These are phyloP conservation scores for Temnothorax unifasciatus DNA, from an alignment of 2,888 invertebrate species.

Conservation along the genomic window DNA sequence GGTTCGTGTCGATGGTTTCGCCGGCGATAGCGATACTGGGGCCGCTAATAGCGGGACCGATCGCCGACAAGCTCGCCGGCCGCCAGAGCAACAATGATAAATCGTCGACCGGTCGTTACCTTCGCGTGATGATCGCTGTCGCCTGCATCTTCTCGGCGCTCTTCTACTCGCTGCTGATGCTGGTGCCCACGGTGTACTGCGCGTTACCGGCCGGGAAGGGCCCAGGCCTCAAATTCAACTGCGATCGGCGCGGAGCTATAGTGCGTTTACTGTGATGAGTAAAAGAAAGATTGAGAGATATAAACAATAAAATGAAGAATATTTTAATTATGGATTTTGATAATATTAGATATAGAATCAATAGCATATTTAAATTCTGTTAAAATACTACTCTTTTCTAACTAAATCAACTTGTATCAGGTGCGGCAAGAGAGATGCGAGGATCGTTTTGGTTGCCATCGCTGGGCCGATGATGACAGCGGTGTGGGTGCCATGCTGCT, in stretches of 20 bases:
- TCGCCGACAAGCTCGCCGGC: constrained; percentile 91
- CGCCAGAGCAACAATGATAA: constrained; percentile 86
- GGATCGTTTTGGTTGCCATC: constrained; percentile 90
- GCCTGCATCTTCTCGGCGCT: constrained; percentile 90
- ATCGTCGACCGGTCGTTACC: constrained; percentile 88
- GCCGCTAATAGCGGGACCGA: constrained; percentile 92
- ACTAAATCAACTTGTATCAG: constrained; percentile 8
- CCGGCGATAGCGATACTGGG: constrained; percentile 93
- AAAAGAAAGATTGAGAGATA: neutral
- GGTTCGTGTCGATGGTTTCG: constrained; percentile 92
- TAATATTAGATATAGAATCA: neutral
- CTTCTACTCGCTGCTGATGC: constrained; percentile 90
- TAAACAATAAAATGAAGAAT: neutral
- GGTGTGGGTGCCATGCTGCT: constrained; percentile 90
- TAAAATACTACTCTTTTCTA: neutral
- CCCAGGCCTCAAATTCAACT: constrained; percentile 91
- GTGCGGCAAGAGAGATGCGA: constrained; percentile 92
- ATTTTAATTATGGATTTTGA: neutral
- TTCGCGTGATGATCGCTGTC: constrained; percentile 90
- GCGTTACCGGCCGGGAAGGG: constrained; percentile 87
- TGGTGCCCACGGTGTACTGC: constrained; percentile 90
- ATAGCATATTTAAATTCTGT: neutral
- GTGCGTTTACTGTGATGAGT: neutral
- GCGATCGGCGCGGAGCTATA: constrained; percentile 87
- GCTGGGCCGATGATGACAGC: constrained; percentile 88